phyloP scores from a whole-genome alignment of 1,140 invertebrate genomes.

The Drosophila takahashii region DNA sequence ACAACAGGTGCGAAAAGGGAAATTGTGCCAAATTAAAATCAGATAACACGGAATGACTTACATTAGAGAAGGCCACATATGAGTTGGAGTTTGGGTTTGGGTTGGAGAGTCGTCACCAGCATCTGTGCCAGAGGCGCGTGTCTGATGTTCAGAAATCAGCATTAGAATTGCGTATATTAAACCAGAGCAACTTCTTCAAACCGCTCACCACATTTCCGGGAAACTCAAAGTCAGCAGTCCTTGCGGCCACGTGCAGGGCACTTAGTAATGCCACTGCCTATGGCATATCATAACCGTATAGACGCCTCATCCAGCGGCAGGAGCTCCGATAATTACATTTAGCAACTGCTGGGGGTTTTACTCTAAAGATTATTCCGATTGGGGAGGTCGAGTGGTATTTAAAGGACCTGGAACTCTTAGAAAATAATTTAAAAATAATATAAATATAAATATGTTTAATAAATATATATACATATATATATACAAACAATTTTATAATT shows the following conservation, averaged over 20 bases:
- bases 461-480: too few relatives aligned
- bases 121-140: conserved; percentile 44
- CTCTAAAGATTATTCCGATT: background rate
- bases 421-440: too few relatives aligned
- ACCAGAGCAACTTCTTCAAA: conserved; percentile 7
- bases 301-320: conserved; percentile 39
- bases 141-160: conserved; percentile 21
- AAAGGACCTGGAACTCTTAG: background rate
- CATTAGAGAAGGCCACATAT: conserved; percentile 28
- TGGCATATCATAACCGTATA: conserved; percentile 26
- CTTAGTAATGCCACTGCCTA: conserved; percentile 28
- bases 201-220: conserved; percentile 5
- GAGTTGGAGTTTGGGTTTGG: background rate
- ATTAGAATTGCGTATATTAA: background rate
- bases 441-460: too few relatives aligned
- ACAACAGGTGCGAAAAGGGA: conserved; percentile 76
- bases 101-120: conserved; percentile 23
- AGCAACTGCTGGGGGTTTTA: conserved; percentile 40
- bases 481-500: too few relatives aligned
- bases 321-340: conserved; percentile 80
- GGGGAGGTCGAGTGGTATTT: conserved; percentile 4
- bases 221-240: conserved; percentile 47
- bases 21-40: conserved; percentile 82
- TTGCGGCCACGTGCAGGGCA: conserved; percentile 59
- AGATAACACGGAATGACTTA: conserved; percentile 77